Evolutionary conservation across 2,113 vertebrate species (phyloP).

Genomic region (Mirounga angustirostris): DNA sequence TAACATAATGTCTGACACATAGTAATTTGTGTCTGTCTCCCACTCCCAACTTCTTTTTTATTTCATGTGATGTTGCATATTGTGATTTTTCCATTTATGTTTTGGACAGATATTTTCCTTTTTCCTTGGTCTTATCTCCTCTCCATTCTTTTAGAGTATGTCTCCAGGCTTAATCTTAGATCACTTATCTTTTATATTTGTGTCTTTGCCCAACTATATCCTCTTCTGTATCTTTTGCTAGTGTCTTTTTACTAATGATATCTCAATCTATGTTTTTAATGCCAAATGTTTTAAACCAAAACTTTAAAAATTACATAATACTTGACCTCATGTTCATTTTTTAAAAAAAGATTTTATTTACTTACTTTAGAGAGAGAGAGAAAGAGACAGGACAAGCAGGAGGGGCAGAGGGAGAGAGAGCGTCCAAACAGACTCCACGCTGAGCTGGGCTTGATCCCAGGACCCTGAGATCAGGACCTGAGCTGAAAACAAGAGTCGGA

Average conservation of each 20-base stretch:
- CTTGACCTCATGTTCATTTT: not conserved
- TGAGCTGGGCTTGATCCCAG: too few relatives aligned
- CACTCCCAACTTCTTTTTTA: not conserved
- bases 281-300: not conserved
- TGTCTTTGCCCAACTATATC: not conserved
- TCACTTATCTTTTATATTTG: not conserved
- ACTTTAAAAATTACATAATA: not conserved
- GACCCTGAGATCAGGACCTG: too few relatives aligned
- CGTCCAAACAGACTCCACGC: too few relatives aligned
- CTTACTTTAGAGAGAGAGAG: too few relatives aligned
- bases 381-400: too few relatives aligned
- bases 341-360: too few relatives aligned
- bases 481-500: too few relatives aligned
- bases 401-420: too few relatives aligned
- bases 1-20: not conserved
- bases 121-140: not conserved
- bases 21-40: not conserved
- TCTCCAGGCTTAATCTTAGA: not conserved
- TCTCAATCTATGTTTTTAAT: not conserved
- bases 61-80: not conserved
- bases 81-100: not conserved
- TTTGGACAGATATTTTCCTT: not conserved
- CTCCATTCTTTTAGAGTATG: not conserved
- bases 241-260: not conserved
- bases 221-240: not conserved